Evolutionary conservation across 1,140 invertebrate genomes (phyloP), one percentile per base, ranked within the genome.

Genomic region (Tribolium castaneum): DNA sequence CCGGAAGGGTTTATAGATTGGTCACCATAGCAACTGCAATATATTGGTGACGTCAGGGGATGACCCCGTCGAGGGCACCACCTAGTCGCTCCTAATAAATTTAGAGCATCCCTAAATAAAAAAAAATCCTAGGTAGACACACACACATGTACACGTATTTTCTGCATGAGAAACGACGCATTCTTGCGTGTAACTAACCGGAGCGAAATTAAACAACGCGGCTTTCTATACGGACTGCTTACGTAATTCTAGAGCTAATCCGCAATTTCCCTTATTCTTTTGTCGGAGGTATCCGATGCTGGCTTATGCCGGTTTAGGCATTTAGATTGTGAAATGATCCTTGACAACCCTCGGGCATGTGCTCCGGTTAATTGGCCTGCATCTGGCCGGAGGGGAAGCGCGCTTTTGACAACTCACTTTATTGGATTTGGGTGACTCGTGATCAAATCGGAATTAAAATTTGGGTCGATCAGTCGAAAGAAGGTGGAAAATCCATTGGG

Each of bases 161-260:
- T 54, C 71, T 73, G 71, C 71, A 73, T 54, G 71, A 73, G 34
- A 54, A 54, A 25, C 14, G 52, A 51, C 49, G 49, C 71, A 54
- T 73, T 73, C 71, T 54, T 54, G 19, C 52, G 45, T 52, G 52
- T 73, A 73, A 66, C 59, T 35, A 66, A 66, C 59, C 59, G 59
- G 59, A 66, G 59, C 59, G 59, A 66, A 66, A 35, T 66, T 66
- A 66, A 66, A 66, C 59, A 66, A 66, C 59, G 14, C 59, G 22
- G 59, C 54, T 59, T 59, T 59, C 54, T 59, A 45, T 45, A 59
- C 9, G 54, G 19, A 22, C 54, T 25, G 30, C 14, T 66, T 66
- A 35, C 30, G 59, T 66, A 66, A 66, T 66, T 45, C 59, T 30
- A 14, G 59, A 16, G 25, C 59, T 39, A 66, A 66, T 66, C 59